Base-by-base conservation (phyloP, 2,888 invertebrate species). In the Scrobipalpa atriplicella region DNA sequence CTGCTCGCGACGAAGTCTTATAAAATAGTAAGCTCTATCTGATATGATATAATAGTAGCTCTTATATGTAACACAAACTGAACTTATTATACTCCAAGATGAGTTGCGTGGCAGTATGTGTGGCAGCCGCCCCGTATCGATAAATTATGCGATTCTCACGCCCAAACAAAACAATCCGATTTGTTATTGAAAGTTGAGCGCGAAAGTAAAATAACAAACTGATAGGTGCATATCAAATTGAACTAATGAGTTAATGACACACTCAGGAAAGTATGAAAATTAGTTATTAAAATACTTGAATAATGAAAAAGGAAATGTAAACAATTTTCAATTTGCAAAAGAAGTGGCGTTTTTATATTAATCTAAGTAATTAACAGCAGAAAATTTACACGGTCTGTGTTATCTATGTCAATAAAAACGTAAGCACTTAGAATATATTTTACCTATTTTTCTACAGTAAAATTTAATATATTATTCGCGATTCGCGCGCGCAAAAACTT, bases 1-100 rank as follows among this genome's bases (percentile, higher is more conserved):
- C 54, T 56, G 21, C 13, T 56, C 54, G 13, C 54, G 7, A 21
- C 54, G 54, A 56, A 56, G 54, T 21, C 21, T 21, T 56, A 56
- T 21, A 13, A 56, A 21, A 21, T 21, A 56, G 21, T 56, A 21
- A 13, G 11, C 54, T 29, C 54, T 56, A 21, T 56, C 13, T 19
- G 54, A 56, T 13, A 52, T 56, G 54, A 56, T 56, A 56, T 56
- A 56, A 56, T 29, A 21, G 11, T 29, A 21, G 11, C 13, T 21
- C 18, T 21, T 18, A 5, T 19, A 16, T 52, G 19, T 19, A 8
- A 18, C 21, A 19, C 19, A 19, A 19, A 18, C 19, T 21, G 21
- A 47, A n/a, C 47, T 47, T 9, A 56, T 56, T 56, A 56, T 56
- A 18, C 19, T 5, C 3, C 16, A 18, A 52, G 54, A 56, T 56